phyloP scores from a whole-genome alignment of 2,113 vertebrate genomes.

The Esox niger region DNA sequence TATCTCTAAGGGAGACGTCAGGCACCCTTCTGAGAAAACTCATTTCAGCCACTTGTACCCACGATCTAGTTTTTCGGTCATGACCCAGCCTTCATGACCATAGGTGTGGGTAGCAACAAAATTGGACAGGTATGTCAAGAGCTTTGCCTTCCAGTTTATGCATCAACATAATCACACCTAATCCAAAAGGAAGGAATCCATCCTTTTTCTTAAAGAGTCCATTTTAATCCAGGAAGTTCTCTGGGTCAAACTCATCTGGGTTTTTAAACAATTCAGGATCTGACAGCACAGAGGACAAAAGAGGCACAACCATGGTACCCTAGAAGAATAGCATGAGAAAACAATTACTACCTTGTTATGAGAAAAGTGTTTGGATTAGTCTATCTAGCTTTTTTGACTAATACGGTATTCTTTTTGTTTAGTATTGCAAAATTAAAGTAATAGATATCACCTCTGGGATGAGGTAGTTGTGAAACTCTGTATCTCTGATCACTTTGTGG shows the following conservation, averaged over 20 bases:
- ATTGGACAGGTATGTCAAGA: too few species aligned
- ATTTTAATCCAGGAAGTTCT: conserved; percentile 52
- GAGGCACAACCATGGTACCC: conserved; percentile 54
- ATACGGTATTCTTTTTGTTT: neutral
- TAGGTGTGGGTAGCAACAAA: too few species aligned
- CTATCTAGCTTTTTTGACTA: neutral
- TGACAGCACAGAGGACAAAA: conserved; percentile 50
- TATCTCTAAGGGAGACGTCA: too few species aligned
- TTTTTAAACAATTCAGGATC: conserved; percentile 46
- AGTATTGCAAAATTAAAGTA: too few species aligned
- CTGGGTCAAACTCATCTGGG: conserved; percentile 54
- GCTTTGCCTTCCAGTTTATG: too few species aligned
- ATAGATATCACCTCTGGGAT: conserved; percentile 67
- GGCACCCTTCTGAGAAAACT: too few species aligned
- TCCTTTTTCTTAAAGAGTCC: conserved; percentile 51
- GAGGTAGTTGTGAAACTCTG: conserved; percentile 55
- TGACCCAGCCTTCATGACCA: too few species aligned
- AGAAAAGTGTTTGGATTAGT: neutral
- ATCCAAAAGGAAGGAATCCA: conserved; percentile 58
- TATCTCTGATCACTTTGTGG: conserved; percentile 57
- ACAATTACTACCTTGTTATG: neutral
- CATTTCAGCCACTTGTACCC: too few species aligned
- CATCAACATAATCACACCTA: conserved; percentile 53
- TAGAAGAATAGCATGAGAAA: conserved; percentile 11
- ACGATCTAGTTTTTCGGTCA: too few species aligned